phyloP scores from a whole-genome alignment of 2,113 vertebrate genomes.

The Alces alces region DNA sequence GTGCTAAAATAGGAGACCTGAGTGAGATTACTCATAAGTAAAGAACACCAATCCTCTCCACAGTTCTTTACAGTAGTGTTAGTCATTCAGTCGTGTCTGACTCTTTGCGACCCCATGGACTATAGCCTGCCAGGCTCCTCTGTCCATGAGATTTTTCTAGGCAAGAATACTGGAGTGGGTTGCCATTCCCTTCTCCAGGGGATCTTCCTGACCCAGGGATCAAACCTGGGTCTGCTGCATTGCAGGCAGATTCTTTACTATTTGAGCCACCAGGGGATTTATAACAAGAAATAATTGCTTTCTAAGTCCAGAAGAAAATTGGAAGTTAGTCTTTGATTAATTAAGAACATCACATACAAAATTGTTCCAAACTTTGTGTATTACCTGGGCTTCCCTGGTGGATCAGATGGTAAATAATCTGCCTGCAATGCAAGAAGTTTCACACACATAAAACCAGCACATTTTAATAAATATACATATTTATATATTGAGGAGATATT shows the following conservation, averaged over 20 bases:
- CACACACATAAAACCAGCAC: rapidly evolving
- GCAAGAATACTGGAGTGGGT: neutral
- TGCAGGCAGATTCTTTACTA: neutral
- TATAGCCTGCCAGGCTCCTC: neutral
- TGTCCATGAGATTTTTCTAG: neutral
- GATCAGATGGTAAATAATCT: neutral
- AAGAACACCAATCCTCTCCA: neutral
- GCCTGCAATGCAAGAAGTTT: neutral
- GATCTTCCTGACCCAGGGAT: neutral
- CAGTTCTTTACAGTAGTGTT: neutral
- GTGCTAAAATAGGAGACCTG: neutral
- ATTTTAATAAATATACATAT: neutral
- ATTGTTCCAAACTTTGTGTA: neutral
- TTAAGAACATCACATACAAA: neutral
- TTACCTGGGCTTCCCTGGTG: neutral
- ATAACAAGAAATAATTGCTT: neutral
- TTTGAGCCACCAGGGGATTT: neutral
- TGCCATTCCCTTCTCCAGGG: neutral
- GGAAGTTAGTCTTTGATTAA: neutral
- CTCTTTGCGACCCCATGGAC: neutral
- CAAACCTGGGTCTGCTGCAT: neutral
- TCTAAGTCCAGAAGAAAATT: neutral
- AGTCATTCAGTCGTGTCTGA: rapidly evolving
- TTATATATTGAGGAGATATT: neutral
- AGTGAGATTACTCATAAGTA: neutral